Evolutionary conservation across 2,888 invertebrate species (phyloP).

Genomic region (Nycteola revayana): DNA sequence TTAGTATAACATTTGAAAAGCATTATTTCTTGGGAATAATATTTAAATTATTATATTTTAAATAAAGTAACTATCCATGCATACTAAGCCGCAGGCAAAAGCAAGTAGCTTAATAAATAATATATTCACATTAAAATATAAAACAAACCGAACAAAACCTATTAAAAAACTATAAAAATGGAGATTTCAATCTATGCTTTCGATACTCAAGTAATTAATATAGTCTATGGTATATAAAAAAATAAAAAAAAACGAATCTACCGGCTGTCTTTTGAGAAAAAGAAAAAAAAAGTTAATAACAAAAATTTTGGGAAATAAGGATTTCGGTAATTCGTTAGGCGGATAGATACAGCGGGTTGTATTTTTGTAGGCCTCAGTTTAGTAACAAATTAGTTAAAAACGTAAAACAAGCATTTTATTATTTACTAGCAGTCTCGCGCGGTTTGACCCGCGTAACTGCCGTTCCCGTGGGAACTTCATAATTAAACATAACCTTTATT

Average conservation of each 20-base stretch:
- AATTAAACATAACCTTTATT: no score
- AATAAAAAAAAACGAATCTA: slow-evolving; percentile 18
- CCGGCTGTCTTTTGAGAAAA: slow-evolving; percentile 23
- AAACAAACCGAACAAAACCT: slow-evolving; percentile 21
- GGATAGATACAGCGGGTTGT: slow-evolving; percentile 17
- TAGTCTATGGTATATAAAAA: slow-evolving; percentile 8
- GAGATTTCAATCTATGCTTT: slow-evolving; percentile 29
- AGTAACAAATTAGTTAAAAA: no score
- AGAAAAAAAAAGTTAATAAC: slow-evolving; percentile 35
- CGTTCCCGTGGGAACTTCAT: no score
- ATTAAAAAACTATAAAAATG: slow-evolving; percentile 30
- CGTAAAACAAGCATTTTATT: no score
- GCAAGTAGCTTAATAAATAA: slow-evolving; percentile 5
- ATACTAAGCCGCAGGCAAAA: no score
- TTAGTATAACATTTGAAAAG: no score
- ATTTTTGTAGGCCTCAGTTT: no score
- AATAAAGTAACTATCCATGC: no score
- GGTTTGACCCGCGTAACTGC: no score
- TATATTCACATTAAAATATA: slow-evolving; percentile 1
- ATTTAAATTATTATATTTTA: no score
- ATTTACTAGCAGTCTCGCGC: no score
- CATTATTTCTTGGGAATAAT: no score
- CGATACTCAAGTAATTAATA: slow-evolving; percentile 20
- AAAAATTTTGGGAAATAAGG: slow-evolving; percentile 25
- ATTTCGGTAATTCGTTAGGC: slow-evolving; percentile 16